Conservation (phyloP, 2,113 vertebrate genomes). For the Stigmatopora argus region DNA sequence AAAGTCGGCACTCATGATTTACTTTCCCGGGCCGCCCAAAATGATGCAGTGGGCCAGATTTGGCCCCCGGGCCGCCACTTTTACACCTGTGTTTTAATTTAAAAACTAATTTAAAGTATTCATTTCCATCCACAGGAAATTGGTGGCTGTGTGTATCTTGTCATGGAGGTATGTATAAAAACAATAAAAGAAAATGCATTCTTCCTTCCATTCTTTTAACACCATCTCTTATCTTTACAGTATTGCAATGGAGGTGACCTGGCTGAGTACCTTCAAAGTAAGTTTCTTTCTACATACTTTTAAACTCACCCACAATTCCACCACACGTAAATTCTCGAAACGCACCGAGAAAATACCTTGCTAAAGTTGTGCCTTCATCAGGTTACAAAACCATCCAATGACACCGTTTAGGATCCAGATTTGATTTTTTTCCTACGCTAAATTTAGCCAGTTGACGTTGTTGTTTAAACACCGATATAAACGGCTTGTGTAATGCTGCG, state of each 20-base stretch:
- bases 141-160: slow-evolving; percentile 91
- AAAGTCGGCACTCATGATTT: too few relatives aligned
- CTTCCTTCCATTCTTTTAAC: not conserved
- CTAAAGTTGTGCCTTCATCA: slow-evolving; percentile 1
- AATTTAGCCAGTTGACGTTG: slow-evolving; percentile 26
- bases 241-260: slow-evolving; percentile 97
- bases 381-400: slow-evolving; percentile 24
- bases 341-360: slow-evolving; percentile 2
- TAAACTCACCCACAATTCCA: slow-evolving; percentile 14
- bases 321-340: not conserved
- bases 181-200: slow-evolving; percentile 1
- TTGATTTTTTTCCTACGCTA: slow-evolving; percentile 21
- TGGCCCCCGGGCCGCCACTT: too few relatives aligned
- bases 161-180: slow-evolving; percentile 89
- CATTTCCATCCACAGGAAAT: slow-evolving; percentile 76
- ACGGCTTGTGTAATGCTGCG: slow-evolving; percentile 30
- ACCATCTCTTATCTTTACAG: slow-evolving; percentile 62
- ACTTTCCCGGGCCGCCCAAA: too few relatives aligned
- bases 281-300: slow-evolving; percentile 58
- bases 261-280: slow-evolving; percentile 94
- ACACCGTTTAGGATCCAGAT: not conserved
- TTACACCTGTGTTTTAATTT: too few relatives aligned
- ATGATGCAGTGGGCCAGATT: too few relatives aligned
- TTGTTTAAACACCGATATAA: slow-evolving; percentile 25
- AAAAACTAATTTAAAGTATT: slow-evolving; percentile 4